Evolutionary conservation across 2,888 invertebrate species (phyloP).

Genomic region (Deilephila elpenor): DNA sequence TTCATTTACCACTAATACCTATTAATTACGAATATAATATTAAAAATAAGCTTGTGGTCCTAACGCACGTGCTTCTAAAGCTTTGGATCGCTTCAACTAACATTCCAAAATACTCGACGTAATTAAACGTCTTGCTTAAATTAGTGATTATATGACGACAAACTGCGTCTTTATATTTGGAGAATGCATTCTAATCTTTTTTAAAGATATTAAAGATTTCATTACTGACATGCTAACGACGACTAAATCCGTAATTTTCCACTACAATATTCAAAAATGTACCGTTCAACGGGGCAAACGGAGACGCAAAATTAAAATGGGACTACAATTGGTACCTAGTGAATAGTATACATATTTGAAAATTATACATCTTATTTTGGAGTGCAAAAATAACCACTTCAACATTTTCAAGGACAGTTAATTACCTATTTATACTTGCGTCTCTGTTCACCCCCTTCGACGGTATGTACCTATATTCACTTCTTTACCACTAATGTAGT

Average conservation of each 20-base stretch:
- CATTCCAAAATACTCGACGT: conserved; percentile 9
- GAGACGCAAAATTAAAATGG: no score
- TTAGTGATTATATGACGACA: not conserved
- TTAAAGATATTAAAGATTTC: not conserved
- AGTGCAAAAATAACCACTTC: no score
- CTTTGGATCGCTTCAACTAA: not conserved
- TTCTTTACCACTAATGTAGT: conserved; percentile 34
- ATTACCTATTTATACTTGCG: no score
- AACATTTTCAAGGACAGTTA: no score
- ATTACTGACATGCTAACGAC: not conserved
- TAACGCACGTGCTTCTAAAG: not conserved
- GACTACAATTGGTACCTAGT: no score
- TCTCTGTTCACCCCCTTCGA: no score
- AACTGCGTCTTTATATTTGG: not conserved
- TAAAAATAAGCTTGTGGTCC: conserved; percentile 1
- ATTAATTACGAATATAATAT: not conserved
- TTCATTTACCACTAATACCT: not conserved
- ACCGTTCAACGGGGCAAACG: no score
- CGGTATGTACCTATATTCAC: not conserved
- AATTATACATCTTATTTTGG: no score
- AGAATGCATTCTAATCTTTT: not conserved
- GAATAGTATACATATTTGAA: no score
- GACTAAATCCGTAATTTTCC: not conserved
- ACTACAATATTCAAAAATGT: conserved; percentile 13
- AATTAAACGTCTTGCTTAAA: not conserved